Evolutionary conservation across 2,888 invertebrate species (phyloP).

Genomic region (Leptinotarsa tumamoca): DNA sequence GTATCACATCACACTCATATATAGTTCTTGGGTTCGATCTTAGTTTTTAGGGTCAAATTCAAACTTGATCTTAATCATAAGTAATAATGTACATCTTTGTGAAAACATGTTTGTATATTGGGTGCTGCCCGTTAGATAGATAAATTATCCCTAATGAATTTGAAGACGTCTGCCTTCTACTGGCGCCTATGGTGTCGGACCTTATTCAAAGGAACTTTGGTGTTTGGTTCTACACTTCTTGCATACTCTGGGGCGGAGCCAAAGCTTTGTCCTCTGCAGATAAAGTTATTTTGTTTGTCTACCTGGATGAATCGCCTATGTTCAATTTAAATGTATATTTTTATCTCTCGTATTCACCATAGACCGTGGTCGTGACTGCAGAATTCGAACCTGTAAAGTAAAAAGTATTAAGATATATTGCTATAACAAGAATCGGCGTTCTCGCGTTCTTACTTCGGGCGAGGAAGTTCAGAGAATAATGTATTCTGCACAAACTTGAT

Average conservation of each 20-base stretch:
- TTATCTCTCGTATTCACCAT: conserved; percentile 38
- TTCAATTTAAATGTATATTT: conserved; percentile 40
- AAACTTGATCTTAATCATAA: too few relatives aligned
- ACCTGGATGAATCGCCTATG: conserved; percentile 42
- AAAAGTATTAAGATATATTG: conserved; percentile 25
- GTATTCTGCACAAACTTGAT: conserved; percentile 2
- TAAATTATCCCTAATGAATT: background rate
- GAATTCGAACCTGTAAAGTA: conserved; percentile 16
- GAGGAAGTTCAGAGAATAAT: conserved; percentile 14
- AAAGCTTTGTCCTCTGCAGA: conserved; percentile 31
- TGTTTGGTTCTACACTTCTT: conserved; percentile 39
- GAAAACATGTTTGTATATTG: too few relatives aligned
- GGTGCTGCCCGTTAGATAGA: too few relatives aligned
- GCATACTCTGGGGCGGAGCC: conserved; percentile 40
- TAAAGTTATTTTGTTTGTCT: conserved; percentile 46
- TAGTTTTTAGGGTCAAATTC: too few relatives aligned
- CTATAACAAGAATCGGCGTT: conserved; percentile 14
- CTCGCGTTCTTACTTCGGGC: conserved; percentile 1
- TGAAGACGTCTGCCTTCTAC: background rate
- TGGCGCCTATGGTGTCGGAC: conserved; percentile 34
- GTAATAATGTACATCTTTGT: too few relatives aligned
- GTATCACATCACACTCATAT: too few relatives aligned
- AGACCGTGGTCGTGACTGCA: conserved; percentile 36
- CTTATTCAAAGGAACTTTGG: conserved; percentile 26
- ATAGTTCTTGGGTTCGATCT: too few relatives aligned